Percentiles rank a stretch among this genome's conserved stretches.
These are phyloP conservation scores for Capreolus pygargus DNA, from an alignment of 2,113 vertebrate species.

Conservation along the genomic window DNA sequence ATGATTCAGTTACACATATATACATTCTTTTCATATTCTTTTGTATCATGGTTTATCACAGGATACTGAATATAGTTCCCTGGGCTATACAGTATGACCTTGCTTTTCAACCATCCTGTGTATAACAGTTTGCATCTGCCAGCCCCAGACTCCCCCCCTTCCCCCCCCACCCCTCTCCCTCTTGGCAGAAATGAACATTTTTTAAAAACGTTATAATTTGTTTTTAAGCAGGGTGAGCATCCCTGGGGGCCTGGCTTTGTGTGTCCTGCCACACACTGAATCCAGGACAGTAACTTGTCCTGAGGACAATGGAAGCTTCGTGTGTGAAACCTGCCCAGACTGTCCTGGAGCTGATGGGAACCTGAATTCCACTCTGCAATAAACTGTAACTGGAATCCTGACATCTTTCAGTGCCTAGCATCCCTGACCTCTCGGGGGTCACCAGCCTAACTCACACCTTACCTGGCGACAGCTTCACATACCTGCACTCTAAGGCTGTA, in stretches of 20 bases:
- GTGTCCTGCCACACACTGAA: rapidly evolving
- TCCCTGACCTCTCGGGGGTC: background rate
- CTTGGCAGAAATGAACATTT: too few relatives aligned
- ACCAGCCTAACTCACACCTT: background rate
- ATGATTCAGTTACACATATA: background rate
- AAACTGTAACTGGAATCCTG: background rate
- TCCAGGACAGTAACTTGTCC: rapidly evolving
- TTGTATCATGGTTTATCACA: background rate
- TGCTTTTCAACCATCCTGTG: background rate
- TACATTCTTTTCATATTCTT: background rate
- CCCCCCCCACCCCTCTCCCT: background rate
- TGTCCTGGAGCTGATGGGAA: background rate
- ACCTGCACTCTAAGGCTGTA: rapidly evolving
- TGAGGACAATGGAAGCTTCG: rapidly evolving
- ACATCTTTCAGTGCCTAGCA: background rate
- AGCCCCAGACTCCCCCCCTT: background rate
- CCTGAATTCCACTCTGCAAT: background rate
- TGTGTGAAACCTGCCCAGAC: background rate
- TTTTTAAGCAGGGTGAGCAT: rapidly evolving
- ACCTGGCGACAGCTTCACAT: background rate
- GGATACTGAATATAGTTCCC: background rate
- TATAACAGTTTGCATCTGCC: background rate
- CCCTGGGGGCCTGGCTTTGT: rapidly evolving
- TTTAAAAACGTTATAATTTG: constrained; percentile 40
- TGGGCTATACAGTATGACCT: background rate